Conservation (phyloP, 2,797 vertebrate genomes). For the Anniella stebbinsi region DNA sequence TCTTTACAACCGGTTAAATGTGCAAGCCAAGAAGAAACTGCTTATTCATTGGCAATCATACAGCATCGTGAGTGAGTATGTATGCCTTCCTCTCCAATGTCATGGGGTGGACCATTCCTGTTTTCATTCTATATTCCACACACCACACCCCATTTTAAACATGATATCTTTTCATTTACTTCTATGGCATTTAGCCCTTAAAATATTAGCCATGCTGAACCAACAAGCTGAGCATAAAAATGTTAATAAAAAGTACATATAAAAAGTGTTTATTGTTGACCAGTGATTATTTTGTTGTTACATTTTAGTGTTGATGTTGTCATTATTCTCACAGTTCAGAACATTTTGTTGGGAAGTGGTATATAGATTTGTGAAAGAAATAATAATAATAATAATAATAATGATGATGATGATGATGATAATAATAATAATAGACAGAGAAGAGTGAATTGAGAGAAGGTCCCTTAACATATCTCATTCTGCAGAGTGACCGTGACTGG, state of each 20-base stretch:
- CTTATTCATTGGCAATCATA: not conserved
- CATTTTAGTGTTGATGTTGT: too few species aligned
- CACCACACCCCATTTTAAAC: not conserved
- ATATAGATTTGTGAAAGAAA: not conserved
- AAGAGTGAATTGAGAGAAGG: not conserved
- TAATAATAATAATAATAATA: too few species aligned
- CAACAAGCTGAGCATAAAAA: not conserved
- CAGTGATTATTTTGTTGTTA: too few species aligned
- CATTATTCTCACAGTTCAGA: too few species aligned
- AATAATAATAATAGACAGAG: not conserved
- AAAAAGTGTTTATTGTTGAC: too few species aligned
- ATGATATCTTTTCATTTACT: not conserved
- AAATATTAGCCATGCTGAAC: not conserved
- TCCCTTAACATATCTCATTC: not conserved
- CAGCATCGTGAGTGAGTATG: not conserved
- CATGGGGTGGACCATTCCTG: not conserved
- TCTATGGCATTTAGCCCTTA: not conserved
- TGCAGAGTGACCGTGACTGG: too few species aligned
- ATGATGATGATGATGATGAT: too few species aligned
- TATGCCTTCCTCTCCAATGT: not conserved
- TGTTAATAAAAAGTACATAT: not conserved
- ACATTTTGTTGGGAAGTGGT: not conserved
- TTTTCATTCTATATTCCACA: not conserved
- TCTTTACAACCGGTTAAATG: not conserved
- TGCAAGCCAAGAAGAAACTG: not conserved